phyloP scores from a whole-genome alignment of 2,888 invertebrate species.

The Melipona beecheii region DNA sequence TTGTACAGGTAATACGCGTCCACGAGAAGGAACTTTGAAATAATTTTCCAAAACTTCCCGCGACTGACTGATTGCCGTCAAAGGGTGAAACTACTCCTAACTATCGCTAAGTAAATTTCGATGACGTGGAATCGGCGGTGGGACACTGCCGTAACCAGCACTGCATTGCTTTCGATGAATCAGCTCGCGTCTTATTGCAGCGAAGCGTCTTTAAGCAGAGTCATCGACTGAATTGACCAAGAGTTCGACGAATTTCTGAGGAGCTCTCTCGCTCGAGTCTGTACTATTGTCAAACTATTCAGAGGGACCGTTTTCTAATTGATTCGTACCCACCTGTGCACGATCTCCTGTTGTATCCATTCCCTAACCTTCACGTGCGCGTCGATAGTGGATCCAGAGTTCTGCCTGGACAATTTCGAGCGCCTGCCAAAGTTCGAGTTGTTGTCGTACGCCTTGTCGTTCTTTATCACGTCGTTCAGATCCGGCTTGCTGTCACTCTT shows the following conservation, averaged over 20 bases:
- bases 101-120: not conserved
- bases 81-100: slow-evolving; percentile 2
- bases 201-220: slow-evolving; percentile 59
- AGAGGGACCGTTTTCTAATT: not conserved
- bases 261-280: slow-evolving; percentile 28
- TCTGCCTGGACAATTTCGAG: slow-evolving; percentile 89
- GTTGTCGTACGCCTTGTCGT: slow-evolving; percentile 83
- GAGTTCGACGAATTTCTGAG: slow-evolving; percentile 30
- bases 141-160: slow-evolving; percentile 1
- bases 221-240: slow-evolving; percentile 71
- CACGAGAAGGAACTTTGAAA: not conserved
- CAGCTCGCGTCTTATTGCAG: slow-evolving; percentile 60
- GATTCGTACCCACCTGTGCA: slow-evolving; percentile 85
- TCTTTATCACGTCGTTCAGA: slow-evolving; percentile 82
- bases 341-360: slow-evolving; percentile 93
- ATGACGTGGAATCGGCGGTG: not conserved
- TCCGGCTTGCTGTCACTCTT: slow-evolving; percentile 84
- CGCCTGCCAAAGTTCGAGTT: slow-evolving; percentile 86
- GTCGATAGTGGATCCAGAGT: slow-evolving; percentile 92
- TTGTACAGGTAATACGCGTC: too few relatives aligned
- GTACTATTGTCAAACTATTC: slow-evolving; percentile 31
- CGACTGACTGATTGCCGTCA: not conserved
- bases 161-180: slow-evolving; percentile 35
- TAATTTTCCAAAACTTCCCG: not conserved
- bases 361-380: slow-evolving; percentile 94